A percentile compares a stretch with the other conserved stretches of the same genome.
These are phyloP conservation scores for Aldabrachelys gigantea DNA, from an alignment of 2,113 vertebrate genomes.

Conservation along the genomic window DNA sequence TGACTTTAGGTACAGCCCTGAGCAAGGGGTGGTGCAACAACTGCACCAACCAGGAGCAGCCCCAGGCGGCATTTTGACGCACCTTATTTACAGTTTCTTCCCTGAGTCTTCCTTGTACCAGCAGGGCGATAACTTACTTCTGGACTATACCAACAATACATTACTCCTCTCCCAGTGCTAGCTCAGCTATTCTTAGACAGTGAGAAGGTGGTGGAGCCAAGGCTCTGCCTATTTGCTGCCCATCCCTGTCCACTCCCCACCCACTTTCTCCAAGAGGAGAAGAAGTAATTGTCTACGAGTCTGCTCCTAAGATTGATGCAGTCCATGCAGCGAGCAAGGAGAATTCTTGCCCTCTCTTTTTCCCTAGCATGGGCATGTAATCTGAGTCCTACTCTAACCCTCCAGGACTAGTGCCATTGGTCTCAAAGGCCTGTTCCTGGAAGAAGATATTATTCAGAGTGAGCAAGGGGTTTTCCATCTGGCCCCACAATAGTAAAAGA, in stretches of 20 bases:
- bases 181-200: neutral
- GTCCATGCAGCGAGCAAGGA: neutral
- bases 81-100: constrained; percentile 14
- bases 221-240: neutral
- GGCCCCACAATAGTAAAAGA: neutral
- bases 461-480: neutral
- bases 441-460: constrained; percentile 44
- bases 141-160: neutral
- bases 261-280: neutral
- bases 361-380: neutral
- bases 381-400: neutral
- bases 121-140: neutral
- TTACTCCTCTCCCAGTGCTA: neutral
- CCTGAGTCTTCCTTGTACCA: neutral
- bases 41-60: neutral
- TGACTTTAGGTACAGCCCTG: neutral
- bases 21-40: neutral
- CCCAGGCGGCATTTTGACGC: constrained; percentile 16
- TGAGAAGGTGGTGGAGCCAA: neutral
- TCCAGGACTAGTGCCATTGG: constrained; percentile 1
- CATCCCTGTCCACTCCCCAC: neutral
- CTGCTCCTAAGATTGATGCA: neutral
- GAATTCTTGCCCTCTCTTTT: neutral
- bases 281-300: rapidly evolving
- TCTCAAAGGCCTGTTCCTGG: constrained; percentile 35